Percentiles rank a stretch among this genome's conserved stretches.
phyloP scores from a whole-genome alignment of 2,797 vertebrate species.

The Muraenolepis orangiensis region DNA sequence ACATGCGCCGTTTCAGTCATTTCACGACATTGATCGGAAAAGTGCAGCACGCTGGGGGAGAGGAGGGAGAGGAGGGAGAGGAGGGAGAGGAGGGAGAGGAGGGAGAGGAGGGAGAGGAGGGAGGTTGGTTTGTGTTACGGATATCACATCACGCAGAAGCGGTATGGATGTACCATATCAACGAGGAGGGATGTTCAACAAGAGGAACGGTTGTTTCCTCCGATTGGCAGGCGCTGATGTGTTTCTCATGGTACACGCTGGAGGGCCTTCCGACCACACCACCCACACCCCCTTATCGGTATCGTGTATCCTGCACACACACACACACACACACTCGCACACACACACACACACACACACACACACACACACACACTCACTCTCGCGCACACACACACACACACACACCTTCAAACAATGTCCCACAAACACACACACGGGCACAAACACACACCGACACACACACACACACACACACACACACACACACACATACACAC shows the following conservation, averaged over 20 bases:
- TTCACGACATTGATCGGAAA: background rate
- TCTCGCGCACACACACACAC: conserved; percentile 5
- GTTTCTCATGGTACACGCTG: conserved; percentile 29
- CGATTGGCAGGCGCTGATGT: conserved; percentile 9
- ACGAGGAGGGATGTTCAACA: conserved; percentile 38
- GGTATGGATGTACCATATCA: background rate
- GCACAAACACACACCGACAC: background rate
- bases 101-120: no score
- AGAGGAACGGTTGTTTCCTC: conserved; percentile 20
- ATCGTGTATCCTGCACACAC: conserved; percentile 42
- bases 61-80: no score
- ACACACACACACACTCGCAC: background rate
- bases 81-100: no score
- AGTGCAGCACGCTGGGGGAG: background rate
- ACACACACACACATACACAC: conserved; percentile 3
- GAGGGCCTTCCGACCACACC: conserved; percentile 37
- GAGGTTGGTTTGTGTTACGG: background rate
- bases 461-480: no score
- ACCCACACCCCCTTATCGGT: conserved; percentile 52
- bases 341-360: background rate
- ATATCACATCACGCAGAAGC: background rate
- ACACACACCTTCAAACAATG: no score
- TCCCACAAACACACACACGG: background rate
- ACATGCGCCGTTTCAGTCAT: background rate
- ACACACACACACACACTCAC: conserved; percentile 1